Percentiles rank a stretch among this genome's conserved stretches.
Evolutionary conservation across 2,797 vertebrate genomes (phyloP).

Genomic region (Cuculus canorus): DNA sequence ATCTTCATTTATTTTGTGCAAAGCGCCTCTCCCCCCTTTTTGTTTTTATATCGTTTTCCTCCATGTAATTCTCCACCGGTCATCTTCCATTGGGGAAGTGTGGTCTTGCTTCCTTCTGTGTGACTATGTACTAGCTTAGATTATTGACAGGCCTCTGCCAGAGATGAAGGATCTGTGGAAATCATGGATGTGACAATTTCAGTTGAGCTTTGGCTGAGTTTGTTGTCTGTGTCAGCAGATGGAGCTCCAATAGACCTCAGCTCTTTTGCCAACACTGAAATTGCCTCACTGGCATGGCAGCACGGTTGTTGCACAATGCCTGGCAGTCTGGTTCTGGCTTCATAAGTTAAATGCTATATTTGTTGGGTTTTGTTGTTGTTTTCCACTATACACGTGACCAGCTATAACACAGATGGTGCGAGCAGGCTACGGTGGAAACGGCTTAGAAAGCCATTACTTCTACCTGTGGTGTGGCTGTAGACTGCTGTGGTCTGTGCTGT

Average conservation of each 20-base stretch:
- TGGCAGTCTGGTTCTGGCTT: neutral
- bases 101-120: neutral
- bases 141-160: neutral
- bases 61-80: neutral
- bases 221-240: conserved; percentile 39
- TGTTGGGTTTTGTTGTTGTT: neutral
- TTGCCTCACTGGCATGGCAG: neutral
- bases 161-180: neutral
- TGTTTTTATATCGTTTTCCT: fast-evolving
- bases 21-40: fast-evolving
- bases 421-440: neutral
- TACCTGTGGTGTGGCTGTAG: neutral
- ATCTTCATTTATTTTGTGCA: neutral
- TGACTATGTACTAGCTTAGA: neutral
- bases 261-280: neutral
- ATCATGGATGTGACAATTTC: neutral
- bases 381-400: neutral
- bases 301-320: fast-evolving
- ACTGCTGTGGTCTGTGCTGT: neutral
- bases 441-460: neutral
- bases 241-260: conserved; percentile 1
- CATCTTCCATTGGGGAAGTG: neutral
- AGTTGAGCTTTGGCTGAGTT: neutral
- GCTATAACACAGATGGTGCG: neutral
- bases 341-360: neutral